A percentile compares a stretch with the other conserved stretches of the same genome.
Evolutionary conservation across 2,113 vertebrate species (phyloP).

Genomic region (Gnathonemus echidnorhynchus): DNA sequence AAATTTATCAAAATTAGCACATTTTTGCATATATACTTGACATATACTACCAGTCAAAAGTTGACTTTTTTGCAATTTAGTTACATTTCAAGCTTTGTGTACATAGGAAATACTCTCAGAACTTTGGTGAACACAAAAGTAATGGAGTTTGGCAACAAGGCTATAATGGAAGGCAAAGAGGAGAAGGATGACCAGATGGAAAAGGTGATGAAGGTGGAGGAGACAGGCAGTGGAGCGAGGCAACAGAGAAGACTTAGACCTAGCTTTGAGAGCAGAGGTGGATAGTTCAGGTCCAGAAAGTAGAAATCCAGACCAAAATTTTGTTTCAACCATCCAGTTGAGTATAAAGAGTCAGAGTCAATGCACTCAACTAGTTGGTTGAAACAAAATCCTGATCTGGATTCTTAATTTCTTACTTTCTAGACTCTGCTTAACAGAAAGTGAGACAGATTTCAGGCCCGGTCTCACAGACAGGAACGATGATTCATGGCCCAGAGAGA

Average conservation of each 20-base stretch:
- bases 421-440: neutral
- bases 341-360: neutral
- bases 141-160: neutral
- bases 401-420: neutral
- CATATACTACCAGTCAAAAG: neutral
- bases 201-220: neutral
- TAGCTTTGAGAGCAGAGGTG: neutral
- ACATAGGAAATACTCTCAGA: neutral
- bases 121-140: neutral
- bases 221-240: neutral
- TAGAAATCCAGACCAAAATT: neutral
- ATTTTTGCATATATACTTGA: neutral
- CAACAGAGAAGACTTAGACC: neutral
- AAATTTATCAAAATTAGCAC: neutral
- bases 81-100: neutral
- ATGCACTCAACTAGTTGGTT: neutral
- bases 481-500: neutral
- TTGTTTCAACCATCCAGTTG: neutral
- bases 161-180: neutral
- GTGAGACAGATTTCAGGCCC: neutral
- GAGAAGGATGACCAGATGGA: neutral
- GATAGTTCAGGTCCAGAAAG: neutral
- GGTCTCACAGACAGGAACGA: neutral
- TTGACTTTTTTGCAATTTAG: neutral
- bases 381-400: neutral